These are phyloP conservation scores for Coracias cyanogaster DNA, from an alignment of 2,797 vertebrate species.

Conservation along the genomic window DNA sequence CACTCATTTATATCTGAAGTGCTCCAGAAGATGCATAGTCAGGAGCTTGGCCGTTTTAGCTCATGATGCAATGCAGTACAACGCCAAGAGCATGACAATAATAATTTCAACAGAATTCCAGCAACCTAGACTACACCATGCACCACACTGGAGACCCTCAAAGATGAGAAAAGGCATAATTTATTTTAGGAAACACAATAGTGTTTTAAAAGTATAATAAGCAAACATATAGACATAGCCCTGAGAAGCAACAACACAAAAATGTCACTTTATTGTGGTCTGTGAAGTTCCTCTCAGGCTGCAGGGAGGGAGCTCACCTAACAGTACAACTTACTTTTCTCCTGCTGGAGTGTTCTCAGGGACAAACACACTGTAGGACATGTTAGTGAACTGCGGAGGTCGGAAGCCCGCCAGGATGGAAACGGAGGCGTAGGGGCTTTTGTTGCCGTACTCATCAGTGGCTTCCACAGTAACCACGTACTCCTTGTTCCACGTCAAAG, in stretches of 20 bases:
- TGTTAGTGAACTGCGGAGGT: conserved; percentile 89
- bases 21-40: background rate
- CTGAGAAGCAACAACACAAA: background rate
- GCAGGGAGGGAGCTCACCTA: background rate
- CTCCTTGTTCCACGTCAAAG: conserved; percentile 84
- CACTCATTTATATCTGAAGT: background rate
- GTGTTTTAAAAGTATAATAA: background rate
- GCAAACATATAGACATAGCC: background rate
- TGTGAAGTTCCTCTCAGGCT: conserved; percentile 29
- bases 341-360: conserved; percentile 83
- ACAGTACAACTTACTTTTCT: conserved; percentile 82
- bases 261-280: background rate
- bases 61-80: fast-evolving
- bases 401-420: conserved; percentile 85
- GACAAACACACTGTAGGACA: conserved; percentile 84
- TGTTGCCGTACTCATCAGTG: conserved; percentile 76
- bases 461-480: conserved; percentile 87
- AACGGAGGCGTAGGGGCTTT: conserved; percentile 79
- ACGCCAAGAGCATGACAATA: background rate
- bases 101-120: background rate
- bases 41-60: background rate
- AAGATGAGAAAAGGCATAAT: background rate
- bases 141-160: background rate
- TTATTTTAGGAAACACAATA: background rate
- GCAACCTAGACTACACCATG: background rate